Base-by-base conservation (phyloP, 2,797 vertebrate species). In the Sardinella longiceps region DNA sequence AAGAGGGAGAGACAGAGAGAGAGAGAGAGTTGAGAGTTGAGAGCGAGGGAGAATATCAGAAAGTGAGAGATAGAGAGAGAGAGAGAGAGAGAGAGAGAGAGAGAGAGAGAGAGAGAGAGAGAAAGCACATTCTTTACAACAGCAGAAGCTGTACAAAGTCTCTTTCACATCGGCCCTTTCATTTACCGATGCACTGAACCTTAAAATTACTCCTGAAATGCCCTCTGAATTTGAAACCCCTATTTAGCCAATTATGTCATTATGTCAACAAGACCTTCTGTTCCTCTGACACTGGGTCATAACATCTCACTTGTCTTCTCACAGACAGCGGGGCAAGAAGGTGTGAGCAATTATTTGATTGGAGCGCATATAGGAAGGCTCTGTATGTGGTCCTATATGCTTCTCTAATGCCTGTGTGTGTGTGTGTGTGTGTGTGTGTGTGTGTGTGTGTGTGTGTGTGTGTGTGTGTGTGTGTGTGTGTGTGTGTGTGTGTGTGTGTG, bases 241-340 rank as follows among this genome's bases (percentile, higher is more conserved):
- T 74, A 74, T 37, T 74, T 74, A 74, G 66, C 66, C 66, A 74
- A 74, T 74, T 74, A 74, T 74, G 66, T 20, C 66, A 74, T 74
- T 74, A 74, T 33, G 33, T 74, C 66, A 74, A 33, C 33, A 74
- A 15, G 66, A 74, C 66, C 66, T 74, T 18, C 66, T 63, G 60
- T 63, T 25, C 53, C 81, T 82, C 53, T 63, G 56, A 43, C 58
- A 28, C 63, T 48, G 12, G 23, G 18, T 74, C 58, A 30, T 48
- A 50, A 43, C 58, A 50, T 33, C 25, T 30, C 66, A 5, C 18
- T 70, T 83, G 58, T 83, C 43, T 48, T 23, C 81, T 81, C 56
- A 70, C 82, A 84, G 86, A 28, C 85, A 90, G 87, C 80, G 63
- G 86, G 63, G 39, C 56, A 82, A 81, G 77, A 48, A 85, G 83